phyloP scores from a whole-genome alignment of 2,113 vertebrate species.

The Odobenus rosmarus region DNA sequence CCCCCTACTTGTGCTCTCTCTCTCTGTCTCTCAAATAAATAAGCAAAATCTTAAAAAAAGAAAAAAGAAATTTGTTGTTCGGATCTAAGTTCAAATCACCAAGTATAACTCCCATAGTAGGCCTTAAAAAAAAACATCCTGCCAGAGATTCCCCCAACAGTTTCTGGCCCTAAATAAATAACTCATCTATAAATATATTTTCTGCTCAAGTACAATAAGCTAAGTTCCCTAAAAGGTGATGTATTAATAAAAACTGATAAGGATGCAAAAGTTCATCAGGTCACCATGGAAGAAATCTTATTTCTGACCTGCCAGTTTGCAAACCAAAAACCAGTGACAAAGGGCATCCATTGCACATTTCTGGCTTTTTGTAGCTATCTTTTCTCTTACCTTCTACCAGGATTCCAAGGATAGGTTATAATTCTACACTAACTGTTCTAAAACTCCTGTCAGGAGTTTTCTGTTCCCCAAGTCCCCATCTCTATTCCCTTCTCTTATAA shows the following conservation, averaged over 20 bases:
- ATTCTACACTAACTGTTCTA: not conserved
- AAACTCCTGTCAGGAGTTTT: not conserved
- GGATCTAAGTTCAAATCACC: not conserved
- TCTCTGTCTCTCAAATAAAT: not conserved
- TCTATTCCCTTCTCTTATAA: not conserved
- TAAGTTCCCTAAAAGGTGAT: not conserved
- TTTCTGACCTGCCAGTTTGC: not conserved
- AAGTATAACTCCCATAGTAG: not conserved
- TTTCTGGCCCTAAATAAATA: not conserved
- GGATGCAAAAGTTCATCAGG: not conserved
- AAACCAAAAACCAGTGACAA: not conserved
- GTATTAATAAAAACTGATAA: not conserved
- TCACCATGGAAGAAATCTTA: not conserved
- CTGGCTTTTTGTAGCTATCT: not conserved
- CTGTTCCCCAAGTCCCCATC: not conserved
- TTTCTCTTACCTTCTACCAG: not conserved
- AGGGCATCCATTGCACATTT: not conserved
- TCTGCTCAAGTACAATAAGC: not conserved
- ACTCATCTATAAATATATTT: not conserved
- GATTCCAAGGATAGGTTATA: not conserved
- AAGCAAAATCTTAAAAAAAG: not conserved
- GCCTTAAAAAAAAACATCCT: not conserved
- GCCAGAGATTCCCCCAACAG: not conserved
- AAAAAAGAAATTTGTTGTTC: not conserved
- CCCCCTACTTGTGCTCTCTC: not conserved